A percentile compares a stretch with the other conserved stretches of the same genome.
phyloP scores from a whole-genome alignment of 2,113 vertebrate species.

The Epinephelus moara region DNA sequence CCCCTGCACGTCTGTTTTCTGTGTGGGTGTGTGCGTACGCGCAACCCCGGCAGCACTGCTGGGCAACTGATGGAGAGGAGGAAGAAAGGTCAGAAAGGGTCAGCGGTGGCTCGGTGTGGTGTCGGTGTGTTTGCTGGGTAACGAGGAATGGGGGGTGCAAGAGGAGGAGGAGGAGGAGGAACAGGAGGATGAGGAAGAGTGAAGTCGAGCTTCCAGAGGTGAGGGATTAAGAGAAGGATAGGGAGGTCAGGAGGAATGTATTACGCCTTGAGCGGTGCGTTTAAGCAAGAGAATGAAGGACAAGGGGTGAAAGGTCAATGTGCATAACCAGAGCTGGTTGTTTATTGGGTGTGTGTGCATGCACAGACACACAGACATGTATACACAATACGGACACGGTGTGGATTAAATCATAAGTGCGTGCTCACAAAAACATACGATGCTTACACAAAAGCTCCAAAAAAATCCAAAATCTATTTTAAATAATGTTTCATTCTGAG shows the following conservation, averaged over 20 bases:
- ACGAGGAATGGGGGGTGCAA: constrained; percentile 47
- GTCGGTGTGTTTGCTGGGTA: constrained; percentile 55
- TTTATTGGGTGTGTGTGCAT: constrained; percentile 15
- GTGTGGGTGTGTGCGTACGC: constrained; percentile 46
- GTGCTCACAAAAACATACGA: background rate
- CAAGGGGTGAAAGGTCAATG: constrained; percentile 54
- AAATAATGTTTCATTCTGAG: constrained; percentile 1
- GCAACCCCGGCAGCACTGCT: constrained; percentile 38
- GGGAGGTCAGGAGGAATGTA: constrained; percentile 59
- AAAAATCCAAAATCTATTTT: constrained; percentile 6
- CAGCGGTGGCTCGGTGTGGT: constrained; percentile 59
- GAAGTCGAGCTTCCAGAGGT: constrained; percentile 44
- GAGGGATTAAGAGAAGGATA: constrained; percentile 50
- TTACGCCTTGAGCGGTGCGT: constrained; percentile 55
- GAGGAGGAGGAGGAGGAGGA: constrained; percentile 41
- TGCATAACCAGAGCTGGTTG: constrained; percentile 34
- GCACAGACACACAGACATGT: constrained; percentile 1
- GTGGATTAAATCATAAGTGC: constrained; percentile 10
- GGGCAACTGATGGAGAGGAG: constrained; percentile 59
- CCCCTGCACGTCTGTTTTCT: constrained; percentile 25
- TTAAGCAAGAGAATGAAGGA: constrained; percentile 37
- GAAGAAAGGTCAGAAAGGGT: constrained; percentile 65
- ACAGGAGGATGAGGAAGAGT: constrained; percentile 39
- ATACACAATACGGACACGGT: background rate
- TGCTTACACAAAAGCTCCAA: constrained; percentile 8